Evolutionary conservation across 2,797 vertebrate genomes (phyloP).

Genomic region (Coracias cyanogaster): DNA sequence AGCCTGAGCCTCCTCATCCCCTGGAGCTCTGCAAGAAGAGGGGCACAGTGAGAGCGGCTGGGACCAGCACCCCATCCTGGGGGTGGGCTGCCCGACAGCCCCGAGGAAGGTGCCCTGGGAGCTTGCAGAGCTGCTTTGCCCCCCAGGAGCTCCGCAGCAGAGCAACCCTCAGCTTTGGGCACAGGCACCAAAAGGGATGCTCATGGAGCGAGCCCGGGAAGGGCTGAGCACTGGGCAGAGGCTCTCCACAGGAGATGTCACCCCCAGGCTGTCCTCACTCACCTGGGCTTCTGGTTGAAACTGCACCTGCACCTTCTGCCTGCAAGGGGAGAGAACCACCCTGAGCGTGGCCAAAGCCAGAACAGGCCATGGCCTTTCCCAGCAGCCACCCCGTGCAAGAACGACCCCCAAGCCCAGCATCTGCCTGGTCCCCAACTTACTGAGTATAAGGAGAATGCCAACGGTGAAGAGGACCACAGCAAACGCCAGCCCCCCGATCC

Average conservation of each 20-base stretch:
- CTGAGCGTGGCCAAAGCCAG: rapidly evolving
- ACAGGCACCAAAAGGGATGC: background rate
- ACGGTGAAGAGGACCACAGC: constrained; percentile 93
- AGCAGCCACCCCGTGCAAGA: rapidly evolving
- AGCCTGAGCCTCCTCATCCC: constrained; percentile 90
- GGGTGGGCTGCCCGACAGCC: rapidly evolving
- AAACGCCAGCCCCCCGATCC: constrained; percentile 92
- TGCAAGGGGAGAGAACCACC: constrained; percentile 60
- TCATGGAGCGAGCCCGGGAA: background rate
- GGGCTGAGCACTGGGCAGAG: background rate
- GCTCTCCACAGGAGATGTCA: background rate
- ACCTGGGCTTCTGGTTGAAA: constrained; percentile 84
- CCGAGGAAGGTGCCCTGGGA: background rate
- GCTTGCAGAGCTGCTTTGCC: background rate
- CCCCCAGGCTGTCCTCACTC: background rate
- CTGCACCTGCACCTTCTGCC: constrained; percentile 90
- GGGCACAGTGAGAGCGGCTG: background rate
- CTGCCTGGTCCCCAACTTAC: constrained; percentile 76
- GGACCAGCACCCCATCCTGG: rapidly evolving
- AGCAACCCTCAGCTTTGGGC: background rate
- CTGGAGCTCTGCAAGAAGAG: constrained; percentile 82
- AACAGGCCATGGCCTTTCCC: background rate
- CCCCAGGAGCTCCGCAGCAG: background rate
- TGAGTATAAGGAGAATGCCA: constrained; percentile 95
- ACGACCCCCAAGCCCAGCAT: background rate